A percentile compares a stretch with the other conserved stretches of the same genome.
These are phyloP conservation scores for Conops quadrifasciatus DNA, from an alignment of 2,888 invertebrate species.

Conservation along the genomic window DNA sequence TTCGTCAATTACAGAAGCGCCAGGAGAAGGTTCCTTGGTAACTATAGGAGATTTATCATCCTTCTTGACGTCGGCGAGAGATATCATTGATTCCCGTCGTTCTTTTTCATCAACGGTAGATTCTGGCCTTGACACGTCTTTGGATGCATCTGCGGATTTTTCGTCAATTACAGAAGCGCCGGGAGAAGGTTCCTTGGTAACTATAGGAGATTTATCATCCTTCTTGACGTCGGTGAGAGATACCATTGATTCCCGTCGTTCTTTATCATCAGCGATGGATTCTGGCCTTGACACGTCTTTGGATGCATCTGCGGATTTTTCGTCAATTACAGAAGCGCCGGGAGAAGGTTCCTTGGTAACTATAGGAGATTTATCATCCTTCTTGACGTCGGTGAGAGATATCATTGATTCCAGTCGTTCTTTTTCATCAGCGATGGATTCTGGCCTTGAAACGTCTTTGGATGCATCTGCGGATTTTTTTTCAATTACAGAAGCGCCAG, in stretches of 20 bases:
- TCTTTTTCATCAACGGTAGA: no score
- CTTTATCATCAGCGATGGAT: conserved; percentile 31
- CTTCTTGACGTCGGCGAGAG: no score
- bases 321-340: conserved; percentile 26
- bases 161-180: no score
- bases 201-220: conserved; percentile 36
- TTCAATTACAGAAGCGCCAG: conserved; percentile 20
- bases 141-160: no score
- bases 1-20: no score
- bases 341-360: conserved; percentile 32
- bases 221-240: conserved; percentile 32
- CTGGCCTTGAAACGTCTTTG: conserved; percentile 36
- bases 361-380: conserved; percentile 31
- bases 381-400: conserved; percentile 30
- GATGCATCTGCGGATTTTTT: conserved; percentile 32
- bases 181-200: no score
- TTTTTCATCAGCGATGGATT: conserved; percentile 31
- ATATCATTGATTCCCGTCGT: no score
- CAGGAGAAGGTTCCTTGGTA: no score
- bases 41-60: no score
- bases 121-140: no score
- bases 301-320: conserved; percentile 20
- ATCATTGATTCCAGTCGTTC: conserved; percentile 30
- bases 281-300: conserved; percentile 16
- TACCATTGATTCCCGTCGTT: conserved; percentile 36